Evolutionary conservation across 1,140 invertebrate species (phyloP).

Genomic region (Bombyx mandarina): DNA sequence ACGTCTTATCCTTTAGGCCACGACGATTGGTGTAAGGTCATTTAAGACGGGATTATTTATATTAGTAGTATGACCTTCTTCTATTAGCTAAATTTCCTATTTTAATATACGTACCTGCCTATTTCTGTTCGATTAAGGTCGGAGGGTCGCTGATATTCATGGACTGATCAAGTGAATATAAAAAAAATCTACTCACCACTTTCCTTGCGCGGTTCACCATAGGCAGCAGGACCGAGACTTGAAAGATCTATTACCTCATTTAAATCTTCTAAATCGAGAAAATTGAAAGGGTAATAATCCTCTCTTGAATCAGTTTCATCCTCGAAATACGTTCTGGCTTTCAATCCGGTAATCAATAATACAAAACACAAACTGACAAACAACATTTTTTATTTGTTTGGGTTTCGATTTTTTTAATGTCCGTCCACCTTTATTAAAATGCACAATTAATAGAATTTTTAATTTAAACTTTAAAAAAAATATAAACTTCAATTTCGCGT

Average conservation of each 20-base stretch:
- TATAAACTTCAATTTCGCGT: not conserved
- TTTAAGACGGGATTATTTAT: too few relatives aligned
- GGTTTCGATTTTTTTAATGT: not conserved
- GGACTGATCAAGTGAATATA: not conserved
- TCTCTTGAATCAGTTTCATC: too few relatives aligned
- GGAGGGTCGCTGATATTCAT: too few relatives aligned
- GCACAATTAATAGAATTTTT: not conserved
- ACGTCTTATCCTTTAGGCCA: too few relatives aligned
- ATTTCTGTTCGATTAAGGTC: too few relatives aligned
- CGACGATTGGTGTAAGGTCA: too few relatives aligned
- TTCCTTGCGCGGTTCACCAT: constrained; percentile 66
- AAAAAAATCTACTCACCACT: constrained; percentile 48
- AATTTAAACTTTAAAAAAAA: not conserved
- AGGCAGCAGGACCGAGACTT: constrained; percentile 63
- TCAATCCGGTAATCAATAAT: constrained; percentile 4
- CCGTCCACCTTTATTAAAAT: too few relatives aligned
- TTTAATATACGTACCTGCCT: too few relatives aligned
- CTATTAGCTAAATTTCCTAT: too few relatives aligned
- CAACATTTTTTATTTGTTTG: not conserved
- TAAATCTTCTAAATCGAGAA: constrained; percentile 13
- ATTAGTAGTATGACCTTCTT: too few relatives aligned
- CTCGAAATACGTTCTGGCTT: constrained; percentile 12
- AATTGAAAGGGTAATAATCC: constrained; percentile 2
- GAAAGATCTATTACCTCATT: constrained; percentile 65
- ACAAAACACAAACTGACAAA: constrained; percentile 1